Evolutionary conservation across 2,797 vertebrate genomes (phyloP), one percentile per base, ranked within the genome.

Genomic region (Microctenopoma stevenorrisi): DNA sequence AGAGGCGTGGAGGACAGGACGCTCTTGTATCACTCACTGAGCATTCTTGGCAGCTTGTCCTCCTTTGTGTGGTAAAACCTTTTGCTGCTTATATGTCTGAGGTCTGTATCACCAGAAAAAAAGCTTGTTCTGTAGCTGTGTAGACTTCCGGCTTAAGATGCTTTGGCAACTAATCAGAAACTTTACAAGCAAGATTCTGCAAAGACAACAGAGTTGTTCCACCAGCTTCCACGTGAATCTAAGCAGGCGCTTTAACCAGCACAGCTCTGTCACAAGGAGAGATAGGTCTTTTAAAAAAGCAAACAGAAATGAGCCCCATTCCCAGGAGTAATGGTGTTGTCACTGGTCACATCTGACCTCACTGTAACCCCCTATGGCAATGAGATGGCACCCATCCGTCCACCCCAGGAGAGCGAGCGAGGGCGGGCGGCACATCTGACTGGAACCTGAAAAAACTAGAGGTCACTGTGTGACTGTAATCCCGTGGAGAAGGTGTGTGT

Each of bases 251-350:
- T 22, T 22, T 22, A 52, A 44, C 62, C 64, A 51, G 63, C 26
- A 22, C 66, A 79, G 72, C 42, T 79, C 72, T 42, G 64, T 55
- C 75, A 76, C 67, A 62, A 79, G 51, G 12, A 70, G 81, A 76
- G 74, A 86, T 86, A 49, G 79, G 76, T 84, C 79, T 83, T 38
- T 78, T 53, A 59, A 35, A 66, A 60, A 56, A 11, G 43, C 82
- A 80, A 87, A 84, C 84, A 73, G 69, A 86, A 82, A 82, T 69
- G 66, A 74, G 70, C 77, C 59, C 66, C 64, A 80, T 85, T 86
- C 81, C 76, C 54, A 64, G 57, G 86, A 89, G 84, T 89, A 87
- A 93, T 90, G 83, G 86, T 84, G 86, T 87, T 89, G 89, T 91
- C 88, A 88, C 42, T 47, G 78, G 83, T 62, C 54, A 81, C 85